These are phyloP conservation scores for Napeogenes sylphis DNA, from an alignment of 2,888 invertebrate genomes.

Conservation along the genomic window DNA sequence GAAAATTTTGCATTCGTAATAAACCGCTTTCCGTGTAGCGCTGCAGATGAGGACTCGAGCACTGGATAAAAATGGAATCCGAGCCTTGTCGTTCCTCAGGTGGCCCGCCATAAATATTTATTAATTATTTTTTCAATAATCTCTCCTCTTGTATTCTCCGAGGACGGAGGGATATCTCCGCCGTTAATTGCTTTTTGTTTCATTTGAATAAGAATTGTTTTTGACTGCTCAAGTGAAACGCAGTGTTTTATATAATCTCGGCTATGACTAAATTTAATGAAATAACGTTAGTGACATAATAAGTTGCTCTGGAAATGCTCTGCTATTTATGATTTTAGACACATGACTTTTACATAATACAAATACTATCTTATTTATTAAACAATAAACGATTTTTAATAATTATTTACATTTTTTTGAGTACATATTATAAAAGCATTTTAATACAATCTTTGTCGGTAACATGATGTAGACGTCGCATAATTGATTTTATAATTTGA, in stretches of 20 bases:
- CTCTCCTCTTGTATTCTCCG: conserved; percentile 68
- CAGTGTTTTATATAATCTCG: conserved; percentile 65
- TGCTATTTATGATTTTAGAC: not conserved
- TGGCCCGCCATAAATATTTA: conserved; percentile 77
- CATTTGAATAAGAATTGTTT: conserved; percentile 78
- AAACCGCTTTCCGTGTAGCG: conserved; percentile 79
- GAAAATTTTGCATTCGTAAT: conserved; percentile 91
- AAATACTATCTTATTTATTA: not conserved
- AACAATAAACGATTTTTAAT: not conserved
- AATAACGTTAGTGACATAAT: conserved; percentile 14
- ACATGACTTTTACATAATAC: not conserved
- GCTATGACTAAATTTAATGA: conserved; percentile 53
- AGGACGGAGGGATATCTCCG: conserved; percentile 73
- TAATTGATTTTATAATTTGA: conserved; percentile 70
- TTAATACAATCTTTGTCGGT: conserved; percentile 24
- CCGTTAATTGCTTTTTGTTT: conserved; percentile 78
- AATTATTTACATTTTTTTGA: too few relatives aligned
- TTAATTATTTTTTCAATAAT: conserved; percentile 79
- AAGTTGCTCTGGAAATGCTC: conserved; percentile 1
- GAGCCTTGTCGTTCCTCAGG: conserved; percentile 67
- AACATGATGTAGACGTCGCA: conserved; percentile 40
- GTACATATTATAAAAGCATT: conserved; percentile 18
- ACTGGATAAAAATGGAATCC: conserved; percentile 70
- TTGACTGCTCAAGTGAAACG: conserved; percentile 71
- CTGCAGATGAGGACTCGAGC: conserved; percentile 69